Evolutionary conservation across 30 jellyfish, hydroid and myxozoan genomes (phyloP).

Genomic region (Cassiopea andromeda): DNA sequence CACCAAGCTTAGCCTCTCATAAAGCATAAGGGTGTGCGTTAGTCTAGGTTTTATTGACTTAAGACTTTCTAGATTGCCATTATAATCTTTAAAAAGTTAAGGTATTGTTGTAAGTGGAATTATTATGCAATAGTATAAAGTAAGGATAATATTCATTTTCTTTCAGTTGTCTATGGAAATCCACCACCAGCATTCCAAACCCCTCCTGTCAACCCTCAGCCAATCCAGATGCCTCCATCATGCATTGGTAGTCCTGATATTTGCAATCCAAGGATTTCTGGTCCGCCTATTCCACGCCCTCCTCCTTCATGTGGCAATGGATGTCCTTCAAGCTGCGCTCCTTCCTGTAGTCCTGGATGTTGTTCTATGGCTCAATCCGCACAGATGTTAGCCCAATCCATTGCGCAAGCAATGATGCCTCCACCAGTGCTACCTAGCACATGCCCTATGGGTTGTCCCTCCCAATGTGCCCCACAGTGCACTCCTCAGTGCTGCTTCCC

Average conservation of each 20-base stretch:
- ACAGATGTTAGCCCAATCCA: constrained; percentile 61
- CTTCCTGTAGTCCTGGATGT: constrained; percentile 83
- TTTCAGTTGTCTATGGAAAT: constrained; percentile 40
- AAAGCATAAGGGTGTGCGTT: no score
- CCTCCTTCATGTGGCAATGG: constrained; percentile 63
- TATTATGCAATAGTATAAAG: no score
- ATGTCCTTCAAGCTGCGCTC: constrained; percentile 82
- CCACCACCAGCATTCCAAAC: constrained; percentile 32
- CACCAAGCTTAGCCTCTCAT: no score
- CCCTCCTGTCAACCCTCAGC: constrained; percentile 67
- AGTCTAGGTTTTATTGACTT: no score
- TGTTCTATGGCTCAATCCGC: constrained; percentile 69
- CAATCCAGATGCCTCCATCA: constrained; percentile 65
- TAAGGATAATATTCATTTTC: no score
- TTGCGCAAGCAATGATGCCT: constrained; percentile 71
- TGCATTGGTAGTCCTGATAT: constrained; percentile 66
- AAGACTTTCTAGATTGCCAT: no score
- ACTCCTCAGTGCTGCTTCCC: constrained; percentile 97
- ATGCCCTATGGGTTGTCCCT: constrained; percentile 83
- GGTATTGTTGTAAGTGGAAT: no score
- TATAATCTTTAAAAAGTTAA: no score
- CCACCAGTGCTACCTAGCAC: constrained; percentile 62
- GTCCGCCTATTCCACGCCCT: constrained; percentile 76
- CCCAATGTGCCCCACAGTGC: constrained; percentile 90
- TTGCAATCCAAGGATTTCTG: constrained; percentile 68